A percentile compares a stretch with the other conserved stretches of the same genome.
phyloP scores from a whole-genome alignment of 2,888 invertebrate genomes.

The Pandemis corylana region DNA sequence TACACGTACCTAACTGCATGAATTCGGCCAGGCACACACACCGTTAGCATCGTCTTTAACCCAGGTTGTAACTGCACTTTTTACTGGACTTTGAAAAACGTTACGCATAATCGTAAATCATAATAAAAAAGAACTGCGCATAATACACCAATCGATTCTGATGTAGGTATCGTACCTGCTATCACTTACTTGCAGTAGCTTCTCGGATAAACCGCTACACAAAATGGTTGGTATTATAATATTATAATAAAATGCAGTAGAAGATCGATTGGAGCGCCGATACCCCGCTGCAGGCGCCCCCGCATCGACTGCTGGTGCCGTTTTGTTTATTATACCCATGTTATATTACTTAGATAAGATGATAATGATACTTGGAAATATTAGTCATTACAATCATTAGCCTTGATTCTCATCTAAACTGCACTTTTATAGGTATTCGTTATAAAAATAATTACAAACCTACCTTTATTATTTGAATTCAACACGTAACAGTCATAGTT shows the following conservation, averaged over 20 bases:
- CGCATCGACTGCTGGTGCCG: conserved; percentile 21
- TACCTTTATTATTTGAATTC: not conserved
- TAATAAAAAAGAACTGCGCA: not conserved
- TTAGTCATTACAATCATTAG: conserved; percentile 1
- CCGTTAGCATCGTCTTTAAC: no score
- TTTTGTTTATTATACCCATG: conserved; percentile 26
- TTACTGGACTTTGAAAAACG: not conserved
- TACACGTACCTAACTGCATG: no score
- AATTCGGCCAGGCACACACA: no score
- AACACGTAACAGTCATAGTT: not conserved
- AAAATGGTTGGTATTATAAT: conserved; percentile 15
- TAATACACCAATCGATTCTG: not conserved
- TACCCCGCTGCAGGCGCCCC: conserved; percentile 30
- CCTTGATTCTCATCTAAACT: not conserved
- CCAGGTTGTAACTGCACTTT: not conserved
- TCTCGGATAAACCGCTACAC: conserved; percentile 28
- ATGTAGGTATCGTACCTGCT: not conserved
- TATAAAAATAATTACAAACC: not conserved
- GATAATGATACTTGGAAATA: conserved; percentile 7
- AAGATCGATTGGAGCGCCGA: conserved; percentile 21
- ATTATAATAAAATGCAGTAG: conserved; percentile 31
- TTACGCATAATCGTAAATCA: not conserved
- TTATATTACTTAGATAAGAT: conserved; percentile 11
- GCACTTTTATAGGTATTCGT: not conserved
- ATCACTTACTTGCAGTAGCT: conserved; percentile 21